Base-by-base conservation (phyloP, 2,888 invertebrate genomes). In the Philopedon plagiatum region DNA sequence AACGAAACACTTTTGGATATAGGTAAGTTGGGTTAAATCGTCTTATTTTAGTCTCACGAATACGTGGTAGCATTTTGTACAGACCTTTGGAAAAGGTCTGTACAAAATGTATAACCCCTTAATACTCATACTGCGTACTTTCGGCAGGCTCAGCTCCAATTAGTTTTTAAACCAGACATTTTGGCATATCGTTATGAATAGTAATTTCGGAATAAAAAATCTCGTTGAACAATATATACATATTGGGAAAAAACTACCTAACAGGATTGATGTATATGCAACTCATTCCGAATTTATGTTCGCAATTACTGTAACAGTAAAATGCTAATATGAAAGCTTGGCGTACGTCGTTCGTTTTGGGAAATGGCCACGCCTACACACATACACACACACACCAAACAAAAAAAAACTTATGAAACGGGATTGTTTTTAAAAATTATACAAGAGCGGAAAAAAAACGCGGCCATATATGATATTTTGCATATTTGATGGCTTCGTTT, bases 401-500 rank as follows among this genome's bases (percentile, higher is more conserved):
- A 74, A 75, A 70, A 71, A 76, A 75, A 60, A 65, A 51, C 51
- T 57, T 65, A 26, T 18, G 62, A 60, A 78, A 79, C 75, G 78
- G 78, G 76, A 78, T 75, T 77, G 79, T 78, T 79, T 82, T 82
- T 80, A 76, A 77, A 78, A 75, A 81, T 81, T 81, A 80, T 80
- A 80, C 80, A 80, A 78, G 78, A 76, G 79, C 76, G 71, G 76
- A 79, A 81, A 80, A 82, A 82, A 82, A 81, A 79, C 80, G 82
- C 60, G 29, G 46, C 62, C 44, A 65, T 69, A 82, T 78, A 82
- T 80, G 82, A 82, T 84, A 83, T 83, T 84, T 84, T 83, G 82
- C 85, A 84, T 84, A 83, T 84, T 83, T 84, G 84, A 85, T 81
- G 81, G 81, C 77, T 80, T 80, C 81, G 82, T 82, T 82, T 82